Conservation (phyloP, 2,113 vertebrate genomes). For the Lipotes vexillifer region DNA sequence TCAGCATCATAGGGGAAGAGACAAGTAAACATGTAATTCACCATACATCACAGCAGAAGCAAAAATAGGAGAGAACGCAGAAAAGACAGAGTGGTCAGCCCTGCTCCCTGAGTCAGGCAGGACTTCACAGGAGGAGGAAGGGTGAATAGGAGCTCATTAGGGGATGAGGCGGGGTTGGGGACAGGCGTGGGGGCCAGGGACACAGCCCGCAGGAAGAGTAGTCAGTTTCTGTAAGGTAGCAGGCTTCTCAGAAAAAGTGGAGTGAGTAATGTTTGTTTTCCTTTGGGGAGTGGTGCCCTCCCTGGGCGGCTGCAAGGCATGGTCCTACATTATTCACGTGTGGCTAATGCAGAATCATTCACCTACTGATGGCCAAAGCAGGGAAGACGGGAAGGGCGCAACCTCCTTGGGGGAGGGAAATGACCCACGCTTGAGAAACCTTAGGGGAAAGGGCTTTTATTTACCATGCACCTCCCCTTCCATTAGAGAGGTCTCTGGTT, state of each 20-base stretch:
- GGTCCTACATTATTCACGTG: background rate
- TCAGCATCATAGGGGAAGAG: background rate
- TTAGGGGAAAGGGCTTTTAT: background rate
- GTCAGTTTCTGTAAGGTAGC: background rate
- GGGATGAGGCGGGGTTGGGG: background rate
- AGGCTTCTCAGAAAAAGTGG: background rate
- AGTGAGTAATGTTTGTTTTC: background rate
- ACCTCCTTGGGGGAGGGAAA: background rate
- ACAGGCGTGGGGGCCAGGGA: background rate
- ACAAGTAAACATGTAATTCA: background rate
- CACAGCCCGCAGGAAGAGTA: background rate
- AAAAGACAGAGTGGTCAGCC: background rate
- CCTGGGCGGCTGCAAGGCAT: background rate
- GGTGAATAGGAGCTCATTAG: background rate
- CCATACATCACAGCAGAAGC: background rate
- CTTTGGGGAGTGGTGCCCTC: background rate
- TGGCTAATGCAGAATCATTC: background rate
- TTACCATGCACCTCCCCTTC: background rate
- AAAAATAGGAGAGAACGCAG: background rate
- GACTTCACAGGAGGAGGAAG: background rate
- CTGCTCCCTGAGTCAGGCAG: background rate
- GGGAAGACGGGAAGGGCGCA: background rate
- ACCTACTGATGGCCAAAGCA: background rate
- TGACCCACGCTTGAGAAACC: background rate
- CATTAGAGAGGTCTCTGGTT: background rate